Conservation (phyloP, 2,888 invertebrate species). For the Bursaphelenchus okinawaensis region DNA sequence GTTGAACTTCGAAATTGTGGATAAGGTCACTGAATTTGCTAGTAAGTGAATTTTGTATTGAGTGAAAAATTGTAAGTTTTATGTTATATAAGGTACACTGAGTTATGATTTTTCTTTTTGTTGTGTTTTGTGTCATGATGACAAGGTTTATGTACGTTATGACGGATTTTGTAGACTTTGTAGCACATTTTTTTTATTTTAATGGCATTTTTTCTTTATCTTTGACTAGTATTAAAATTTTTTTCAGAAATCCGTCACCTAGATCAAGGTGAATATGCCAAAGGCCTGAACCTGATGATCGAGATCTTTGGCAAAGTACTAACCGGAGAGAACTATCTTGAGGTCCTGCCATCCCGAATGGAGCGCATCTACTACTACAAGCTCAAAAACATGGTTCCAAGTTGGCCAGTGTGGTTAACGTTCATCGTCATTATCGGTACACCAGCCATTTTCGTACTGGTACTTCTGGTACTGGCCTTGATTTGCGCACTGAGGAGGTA, state of each 20-base stretch:
- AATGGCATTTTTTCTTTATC: too few species aligned
- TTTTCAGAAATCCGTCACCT: constrained; percentile 1
- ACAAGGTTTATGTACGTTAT: too few species aligned
- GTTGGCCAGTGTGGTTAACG: constrained; percentile 5
- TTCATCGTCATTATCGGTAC: constrained; percentile 1
- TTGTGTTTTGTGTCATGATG: too few species aligned
- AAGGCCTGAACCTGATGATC: constrained; percentile 6
- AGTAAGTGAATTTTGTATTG: too few species aligned
- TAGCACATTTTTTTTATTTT: too few species aligned
- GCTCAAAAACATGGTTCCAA: background rate
- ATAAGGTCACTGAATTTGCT: constrained; percentile 6
- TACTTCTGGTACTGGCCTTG: background rate
- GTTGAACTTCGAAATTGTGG: background rate
- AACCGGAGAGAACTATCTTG: background rate
- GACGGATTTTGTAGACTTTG: too few species aligned
- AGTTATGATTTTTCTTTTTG: too few species aligned
- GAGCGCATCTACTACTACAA: background rate
- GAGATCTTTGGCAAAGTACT: constrained; percentile 6
- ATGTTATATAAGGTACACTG: too few species aligned
- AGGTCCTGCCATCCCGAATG: constrained; percentile 1
- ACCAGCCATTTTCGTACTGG: background rate
- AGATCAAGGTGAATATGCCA: constrained; percentile 1
- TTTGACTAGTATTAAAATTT: background rate
- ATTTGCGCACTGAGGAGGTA: constrained; percentile 5
- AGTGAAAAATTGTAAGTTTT: too few species aligned